Evolutionary conservation across 2,113 vertebrate genomes (phyloP).

Genomic region (Anguilla japonica): DNA sequence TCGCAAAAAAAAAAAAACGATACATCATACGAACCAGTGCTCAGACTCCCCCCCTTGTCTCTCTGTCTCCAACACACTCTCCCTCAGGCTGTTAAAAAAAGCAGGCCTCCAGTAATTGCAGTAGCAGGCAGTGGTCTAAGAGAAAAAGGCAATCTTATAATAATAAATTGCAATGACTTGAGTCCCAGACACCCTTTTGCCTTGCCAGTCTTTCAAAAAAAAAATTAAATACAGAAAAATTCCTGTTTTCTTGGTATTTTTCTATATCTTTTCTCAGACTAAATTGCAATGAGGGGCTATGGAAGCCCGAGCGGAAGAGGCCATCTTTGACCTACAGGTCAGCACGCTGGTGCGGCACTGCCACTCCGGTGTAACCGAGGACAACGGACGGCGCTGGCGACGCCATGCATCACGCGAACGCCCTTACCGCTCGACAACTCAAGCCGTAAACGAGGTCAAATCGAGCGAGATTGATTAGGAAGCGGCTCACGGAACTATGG

Average conservation of each 20-base stretch:
- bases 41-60: neutral
- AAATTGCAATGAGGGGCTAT: neutral
- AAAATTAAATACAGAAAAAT: neutral
- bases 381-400: neutral
- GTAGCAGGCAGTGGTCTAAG: neutral
- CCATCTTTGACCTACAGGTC: neutral
- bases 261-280: neutral
- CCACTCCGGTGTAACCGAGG: neutral
- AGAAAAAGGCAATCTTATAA: constrained; percentile 11
- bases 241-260: neutral
- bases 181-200: neutral
- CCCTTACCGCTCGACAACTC: neutral
- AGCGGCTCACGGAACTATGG: neutral
- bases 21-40: neutral
- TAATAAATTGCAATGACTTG: constrained; percentile 19
- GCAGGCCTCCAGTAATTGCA: neutral
- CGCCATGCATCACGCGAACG: neutral
- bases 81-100: constrained; percentile 4
- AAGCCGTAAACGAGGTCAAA: neutral
- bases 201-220: too few relatives aligned
- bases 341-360: neutral
- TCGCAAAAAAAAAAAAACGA: neutral
- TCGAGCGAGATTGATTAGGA: neutral
- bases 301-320: neutral
- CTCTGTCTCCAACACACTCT: neutral